Conservation (phyloP, 2,888 invertebrate species). For the Idaea aversata region DNA sequence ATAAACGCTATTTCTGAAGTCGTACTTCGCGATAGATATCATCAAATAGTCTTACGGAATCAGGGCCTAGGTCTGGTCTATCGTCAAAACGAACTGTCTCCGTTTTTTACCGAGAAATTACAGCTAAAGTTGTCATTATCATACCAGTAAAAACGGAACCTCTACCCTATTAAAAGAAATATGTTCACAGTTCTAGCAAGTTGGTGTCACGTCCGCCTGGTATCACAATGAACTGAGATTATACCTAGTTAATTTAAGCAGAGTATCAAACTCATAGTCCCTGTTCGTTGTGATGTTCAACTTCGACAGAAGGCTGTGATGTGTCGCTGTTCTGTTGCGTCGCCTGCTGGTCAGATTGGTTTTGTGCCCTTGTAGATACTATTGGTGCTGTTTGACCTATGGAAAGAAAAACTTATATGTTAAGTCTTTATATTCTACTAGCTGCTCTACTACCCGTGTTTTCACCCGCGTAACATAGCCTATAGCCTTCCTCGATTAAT, state of each 20-base stretch:
- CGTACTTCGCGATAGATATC: too few species aligned
- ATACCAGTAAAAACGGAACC: not conserved
- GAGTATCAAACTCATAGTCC: constrained; percentile 52
- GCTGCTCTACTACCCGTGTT: too few species aligned
- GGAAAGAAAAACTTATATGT: constrained; percentile 12
- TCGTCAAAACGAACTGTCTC: too few species aligned
- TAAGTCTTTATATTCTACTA: not conserved
- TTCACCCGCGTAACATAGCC: too few species aligned
- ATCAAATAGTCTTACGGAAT: too few species aligned
- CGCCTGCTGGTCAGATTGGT: constrained; percentile 44
- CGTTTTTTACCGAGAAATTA: not conserved
- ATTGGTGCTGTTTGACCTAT: constrained; percentile 75
- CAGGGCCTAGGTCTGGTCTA: too few species aligned
- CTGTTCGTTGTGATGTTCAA: constrained; percentile 59
- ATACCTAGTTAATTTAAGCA: not conserved
- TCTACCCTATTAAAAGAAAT: not conserved
- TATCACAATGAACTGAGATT: not conserved
- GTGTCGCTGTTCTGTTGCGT: constrained; percentile 39
- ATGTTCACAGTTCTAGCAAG: not conserved
- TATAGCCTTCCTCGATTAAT: too few species aligned
- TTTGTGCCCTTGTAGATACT: constrained; percentile 64
- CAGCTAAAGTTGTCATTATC: not conserved
- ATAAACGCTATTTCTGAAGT: too few species aligned
- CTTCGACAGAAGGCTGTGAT: constrained; percentile 55
- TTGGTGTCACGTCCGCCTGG: not conserved